Evolutionary conservation across 1,140 invertebrate genomes (phyloP).

Genomic region (Batillaria attramentaria): DNA sequence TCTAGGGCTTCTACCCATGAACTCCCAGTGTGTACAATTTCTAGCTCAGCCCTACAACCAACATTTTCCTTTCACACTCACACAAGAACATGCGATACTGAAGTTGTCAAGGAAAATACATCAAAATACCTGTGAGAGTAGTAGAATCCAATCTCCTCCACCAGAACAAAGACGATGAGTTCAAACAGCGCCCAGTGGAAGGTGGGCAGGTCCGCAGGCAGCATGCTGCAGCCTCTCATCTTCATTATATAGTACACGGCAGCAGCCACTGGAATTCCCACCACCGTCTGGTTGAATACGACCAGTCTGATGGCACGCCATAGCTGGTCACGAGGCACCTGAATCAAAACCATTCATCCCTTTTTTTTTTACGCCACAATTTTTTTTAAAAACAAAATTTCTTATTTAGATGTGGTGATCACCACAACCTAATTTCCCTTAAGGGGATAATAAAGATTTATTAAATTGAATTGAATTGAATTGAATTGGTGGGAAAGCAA

Average conservation of each 20-base stretch:
- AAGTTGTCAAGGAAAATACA: too few relatives aligned
- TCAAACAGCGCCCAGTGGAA: constrained; percentile 88
- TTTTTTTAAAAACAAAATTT: not conserved
- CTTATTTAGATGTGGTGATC: not conserved
- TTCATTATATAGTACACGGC: constrained; percentile 79
- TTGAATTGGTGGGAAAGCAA: too few relatives aligned
- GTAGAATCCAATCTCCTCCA: constrained; percentile 90
- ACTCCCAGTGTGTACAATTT: not conserved
- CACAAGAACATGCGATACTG: not conserved
- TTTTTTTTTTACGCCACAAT: not conserved
- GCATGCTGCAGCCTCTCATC: constrained; percentile 78
- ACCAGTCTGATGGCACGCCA: constrained; percentile 80
- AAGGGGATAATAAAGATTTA: too few relatives aligned
- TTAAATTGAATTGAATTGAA: too few relatives aligned
- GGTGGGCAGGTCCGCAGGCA: constrained; percentile 81
- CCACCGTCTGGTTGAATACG: constrained; percentile 84
- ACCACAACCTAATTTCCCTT: too few relatives aligned
- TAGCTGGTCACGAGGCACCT: constrained; percentile 63
- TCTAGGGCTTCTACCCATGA: too few relatives aligned
- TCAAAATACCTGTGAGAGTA: constrained; percentile 90
- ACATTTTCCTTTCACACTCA: not conserved
- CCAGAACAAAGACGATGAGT: constrained; percentile 82
- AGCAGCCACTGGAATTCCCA: constrained; percentile 79
- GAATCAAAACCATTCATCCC: too few relatives aligned
- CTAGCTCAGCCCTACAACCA: not conserved